Evolutionary conservation across 2,888 invertebrate genomes (phyloP).

Genomic region (Sinodicranocentrus sp.): DNA sequence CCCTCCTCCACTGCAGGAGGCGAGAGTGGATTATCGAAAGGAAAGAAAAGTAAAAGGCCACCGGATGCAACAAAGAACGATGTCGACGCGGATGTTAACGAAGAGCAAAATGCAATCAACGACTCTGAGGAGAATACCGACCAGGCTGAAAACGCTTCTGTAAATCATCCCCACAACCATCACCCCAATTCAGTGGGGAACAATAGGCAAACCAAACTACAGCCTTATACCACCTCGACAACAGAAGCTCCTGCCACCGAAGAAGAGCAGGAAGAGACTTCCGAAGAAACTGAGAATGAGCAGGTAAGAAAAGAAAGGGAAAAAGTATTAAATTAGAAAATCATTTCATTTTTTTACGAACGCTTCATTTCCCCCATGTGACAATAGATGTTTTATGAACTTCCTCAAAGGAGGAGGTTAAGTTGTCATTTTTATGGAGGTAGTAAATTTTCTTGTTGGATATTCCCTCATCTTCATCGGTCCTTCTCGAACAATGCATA

Average conservation of each 20-base stretch:
- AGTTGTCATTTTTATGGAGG: too few relatives aligned
- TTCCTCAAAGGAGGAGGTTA: too few relatives aligned
- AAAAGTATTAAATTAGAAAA: constrained; percentile 1
- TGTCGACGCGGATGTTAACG: constrained; percentile 54
- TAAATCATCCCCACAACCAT: constrained; percentile 36
- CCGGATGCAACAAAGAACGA: constrained; percentile 57
- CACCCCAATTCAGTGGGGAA: constrained; percentile 29
- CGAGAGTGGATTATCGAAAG: constrained; percentile 1
- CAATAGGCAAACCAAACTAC: constrained; percentile 38
- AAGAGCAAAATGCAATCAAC: constrained; percentile 52
- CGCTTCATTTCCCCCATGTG: not conserved
- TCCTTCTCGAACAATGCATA: too few relatives aligned
- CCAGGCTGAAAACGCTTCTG: too few relatives aligned
- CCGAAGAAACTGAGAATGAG: constrained; percentile 47
- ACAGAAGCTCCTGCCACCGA: constrained; percentile 12
- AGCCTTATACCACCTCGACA: constrained; percentile 45
- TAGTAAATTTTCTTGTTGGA: too few relatives aligned
- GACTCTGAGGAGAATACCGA: constrained; percentile 48
- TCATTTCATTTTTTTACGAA: not conserved
- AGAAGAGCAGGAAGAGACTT: constrained; percentile 28
- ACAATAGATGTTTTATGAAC: not conserved
- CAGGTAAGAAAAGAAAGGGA: constrained; percentile 30
- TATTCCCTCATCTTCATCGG: too few relatives aligned
- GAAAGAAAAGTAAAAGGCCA: constrained; percentile 28
- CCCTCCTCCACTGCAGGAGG: not conserved